These are phyloP conservation scores for Florisuga fusca DNA, from an alignment of 2,797 vertebrate species.

Conservation along the genomic window DNA sequence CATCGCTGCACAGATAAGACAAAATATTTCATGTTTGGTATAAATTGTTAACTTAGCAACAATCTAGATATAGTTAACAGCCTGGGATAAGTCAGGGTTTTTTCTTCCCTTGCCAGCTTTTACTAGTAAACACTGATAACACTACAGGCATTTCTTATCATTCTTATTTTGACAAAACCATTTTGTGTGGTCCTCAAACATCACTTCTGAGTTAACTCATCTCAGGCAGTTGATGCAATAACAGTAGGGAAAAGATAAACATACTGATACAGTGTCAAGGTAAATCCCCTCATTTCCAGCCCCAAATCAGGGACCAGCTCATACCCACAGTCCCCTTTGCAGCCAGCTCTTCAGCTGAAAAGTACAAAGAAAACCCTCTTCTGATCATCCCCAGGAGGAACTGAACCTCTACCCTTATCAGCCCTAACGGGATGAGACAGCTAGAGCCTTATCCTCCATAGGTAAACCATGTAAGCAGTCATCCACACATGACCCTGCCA, in stretches of 20 bases:
- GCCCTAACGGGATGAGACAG: accelerated
- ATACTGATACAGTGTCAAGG: background rate
- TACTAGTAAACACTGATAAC: background rate
- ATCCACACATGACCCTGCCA: accelerated
- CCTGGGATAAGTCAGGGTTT: background rate
- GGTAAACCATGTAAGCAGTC: background rate
- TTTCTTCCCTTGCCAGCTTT: background rate
- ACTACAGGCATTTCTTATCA: background rate
- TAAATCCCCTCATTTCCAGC: background rate
- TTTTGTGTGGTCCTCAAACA: background rate
- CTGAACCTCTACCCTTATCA: background rate
- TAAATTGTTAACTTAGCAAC: background rate
- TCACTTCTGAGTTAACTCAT: background rate
- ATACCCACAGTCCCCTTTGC: background rate
- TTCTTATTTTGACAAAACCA: background rate
- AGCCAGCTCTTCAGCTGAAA: background rate
- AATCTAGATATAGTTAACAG: background rate
- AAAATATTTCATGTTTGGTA: background rate
- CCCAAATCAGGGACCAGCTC: background rate
- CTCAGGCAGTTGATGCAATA: background rate
- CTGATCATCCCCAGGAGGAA: background rate
- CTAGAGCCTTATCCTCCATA: background rate
- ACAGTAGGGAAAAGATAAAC: background rate
- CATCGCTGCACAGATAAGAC: background rate
- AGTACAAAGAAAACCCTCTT: background rate